A percentile compares a stretch with the other conserved stretches of the same genome.
Conservation (phyloP, 2,888 invertebrate species). For the Meganola albula region DNA sequence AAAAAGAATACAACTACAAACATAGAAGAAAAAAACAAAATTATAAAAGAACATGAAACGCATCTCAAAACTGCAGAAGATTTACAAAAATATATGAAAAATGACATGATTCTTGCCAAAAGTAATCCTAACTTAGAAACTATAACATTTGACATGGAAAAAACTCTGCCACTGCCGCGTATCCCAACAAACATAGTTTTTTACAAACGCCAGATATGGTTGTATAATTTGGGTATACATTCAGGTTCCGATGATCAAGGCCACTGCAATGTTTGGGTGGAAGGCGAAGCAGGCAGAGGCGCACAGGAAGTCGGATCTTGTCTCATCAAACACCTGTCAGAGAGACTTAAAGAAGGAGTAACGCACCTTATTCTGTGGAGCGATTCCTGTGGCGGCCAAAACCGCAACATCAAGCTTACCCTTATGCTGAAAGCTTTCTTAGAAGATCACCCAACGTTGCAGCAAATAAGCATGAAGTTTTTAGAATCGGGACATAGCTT, state of each 20-base stretch:
- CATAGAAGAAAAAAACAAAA: slow-evolving; percentile 6
- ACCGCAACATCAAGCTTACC: slow-evolving; percentile 15
- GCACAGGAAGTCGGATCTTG: slow-evolving; percentile 17
- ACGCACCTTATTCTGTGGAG: slow-evolving; percentile 11
- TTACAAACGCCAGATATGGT: slow-evolving; percentile 13
- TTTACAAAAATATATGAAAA: slow-evolving; percentile 10
- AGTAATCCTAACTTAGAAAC: slow-evolving; percentile 4
- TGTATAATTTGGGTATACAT: slow-evolving; percentile 15
- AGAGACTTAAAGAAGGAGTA: slow-evolving; percentile 10
- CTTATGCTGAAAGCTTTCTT: slow-evolving; percentile 13
- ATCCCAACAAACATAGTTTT: slow-evolving; percentile 15
- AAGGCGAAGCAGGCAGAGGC: slow-evolving; percentile 18
- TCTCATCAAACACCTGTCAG: slow-evolving; percentile 9
- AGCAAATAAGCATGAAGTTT: slow-evolving; percentile 9
- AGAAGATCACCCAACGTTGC: slow-evolving; percentile 9
- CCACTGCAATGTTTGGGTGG: slow-evolving; percentile 16
- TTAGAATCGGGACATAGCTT: slow-evolving; percentile 12
- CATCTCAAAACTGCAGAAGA: slow-evolving; percentile 9
- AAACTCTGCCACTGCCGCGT: slow-evolving; percentile 13
- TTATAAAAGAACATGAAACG: slow-evolving; percentile 7
- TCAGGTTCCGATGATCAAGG: slow-evolving; percentile 11
- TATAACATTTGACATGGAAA: slow-evolving; percentile 10
- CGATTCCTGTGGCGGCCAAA: slow-evolving; percentile 15
- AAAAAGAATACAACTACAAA: slow-evolving; percentile 6
- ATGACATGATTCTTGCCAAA: slow-evolving; percentile 10